Percentiles rank a stretch among this genome's conserved stretches.
phyloP scores from a whole-genome alignment of 2,888 invertebrate species.

The Chironomus riparius region DNA sequence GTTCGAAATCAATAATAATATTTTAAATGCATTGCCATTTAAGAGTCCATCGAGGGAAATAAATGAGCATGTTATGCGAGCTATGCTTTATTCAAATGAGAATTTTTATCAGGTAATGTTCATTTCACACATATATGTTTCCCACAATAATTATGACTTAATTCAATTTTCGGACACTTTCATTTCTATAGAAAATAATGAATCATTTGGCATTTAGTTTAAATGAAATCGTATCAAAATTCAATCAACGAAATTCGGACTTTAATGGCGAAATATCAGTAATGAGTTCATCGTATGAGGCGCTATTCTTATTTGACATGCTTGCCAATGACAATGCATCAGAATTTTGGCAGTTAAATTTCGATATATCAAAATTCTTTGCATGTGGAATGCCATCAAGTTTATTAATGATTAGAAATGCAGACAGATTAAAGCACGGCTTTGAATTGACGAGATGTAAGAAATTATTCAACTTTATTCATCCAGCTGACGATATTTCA shows the following conservation, averaged over 20 bases:
- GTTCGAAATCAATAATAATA: background rate
- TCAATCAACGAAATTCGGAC: background rate
- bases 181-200: constrained; percentile 18
- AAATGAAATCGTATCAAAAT: constrained; percentile 17
- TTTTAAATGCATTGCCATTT: background rate
- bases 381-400: constrained; percentile 15
- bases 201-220: constrained; percentile 19
- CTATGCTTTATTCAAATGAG: constrained; percentile 10
- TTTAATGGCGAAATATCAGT: constrained; percentile 13
- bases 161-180: background rate
- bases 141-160: background rate
- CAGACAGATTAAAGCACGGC: background rate
- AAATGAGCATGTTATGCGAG: background rate
- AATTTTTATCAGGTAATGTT: constrained; percentile 11
- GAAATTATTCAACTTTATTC: constrained; percentile 17
- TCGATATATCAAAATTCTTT: background rate
- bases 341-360: constrained; percentile 15
- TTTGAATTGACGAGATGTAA: background rate
- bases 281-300: constrained; percentile 14
- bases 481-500: constrained; percentile 9
- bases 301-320: constrained; percentile 14
- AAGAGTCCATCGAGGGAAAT: background rate
- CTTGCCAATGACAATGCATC: background rate
- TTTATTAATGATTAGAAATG: constrained; percentile 9
- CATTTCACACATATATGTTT: background rate